Evolutionary conservation across 2,113 vertebrate genomes (phyloP), one percentile per base, ranked within the genome.

Genomic region (Archocentrus centrarchus): DNA sequence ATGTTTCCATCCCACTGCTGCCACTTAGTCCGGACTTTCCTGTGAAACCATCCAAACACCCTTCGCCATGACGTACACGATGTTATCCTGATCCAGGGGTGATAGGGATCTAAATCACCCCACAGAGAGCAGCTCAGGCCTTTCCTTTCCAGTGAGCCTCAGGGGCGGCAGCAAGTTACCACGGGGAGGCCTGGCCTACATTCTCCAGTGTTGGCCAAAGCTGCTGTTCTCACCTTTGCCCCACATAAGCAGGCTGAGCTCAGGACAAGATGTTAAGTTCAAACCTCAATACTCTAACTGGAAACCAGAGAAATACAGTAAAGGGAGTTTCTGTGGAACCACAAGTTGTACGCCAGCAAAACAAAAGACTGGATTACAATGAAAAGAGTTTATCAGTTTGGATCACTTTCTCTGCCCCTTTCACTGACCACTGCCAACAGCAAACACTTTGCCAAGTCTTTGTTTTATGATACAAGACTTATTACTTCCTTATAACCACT

Each of bases 31-130:
- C 18, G n/a, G 81, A 76, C 66, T 84, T 85, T 89, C 77, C 87
- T 85, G 61, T 3, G 8, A 82, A 87, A 88, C 77, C 50, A 76
- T 55, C 63, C 53, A 80, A 83, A 87, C 82, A 78, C 64, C 47
- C 30, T 86, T 61, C 68, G 32, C 55, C 58, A 57, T 14, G 8
- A 63, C 59, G 86, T 75, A 81, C 78, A 41, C 24, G 32, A 78
- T 84, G 76, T 59, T 85, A 82, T 89, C 86, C 91, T 80, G 88
- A 80, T 80, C 53, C 60, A 27, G 3, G 76, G 18, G 35, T 1
- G 91, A 94, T 92, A 90, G 77, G 77, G 14, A 89, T 91, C 89
- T 93, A 63, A 91, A 93, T 88, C 2, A 88, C 61, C 32, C 86
- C 80, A 0, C 80, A 61, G 90, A 88, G 88, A 92, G 55, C 73